Base-by-base conservation (phyloP, 2,888 invertebrate genomes). In the Nomada ruficornis region DNA sequence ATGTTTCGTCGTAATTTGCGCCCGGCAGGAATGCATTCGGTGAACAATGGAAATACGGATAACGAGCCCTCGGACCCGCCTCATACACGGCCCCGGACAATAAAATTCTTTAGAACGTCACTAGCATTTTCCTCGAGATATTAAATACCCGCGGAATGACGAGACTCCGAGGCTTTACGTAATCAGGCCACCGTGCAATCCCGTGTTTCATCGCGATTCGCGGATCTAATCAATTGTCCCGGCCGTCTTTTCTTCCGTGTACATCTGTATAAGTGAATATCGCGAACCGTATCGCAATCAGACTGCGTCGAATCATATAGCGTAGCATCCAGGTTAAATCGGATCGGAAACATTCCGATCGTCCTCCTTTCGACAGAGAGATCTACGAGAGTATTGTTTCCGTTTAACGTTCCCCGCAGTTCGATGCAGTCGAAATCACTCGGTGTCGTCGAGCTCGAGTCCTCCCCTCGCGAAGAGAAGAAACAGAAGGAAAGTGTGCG, bases 1-100 rank as follows among this genome's bases (percentile, higher is more conserved):
- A 84, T 86, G 73, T 79, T 86, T 84, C 69, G 72, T 55, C 52
- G 77, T 75, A 86, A 86, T 86, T 86, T 86, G 73, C 52, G 67
- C 52, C 63, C 64, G 77, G 52, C 67, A 78, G 73, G 71, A 84
- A 86, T 86, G 59, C 70, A 78, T 73, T 86, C 77, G 75, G 15
- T 50, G 68, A 78, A 84, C 78, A 86, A 81, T 69, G 26, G 75
- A 55, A 78, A 70, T 52, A 76, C 52, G 73, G 69, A 71, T 83
- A 84, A 84, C 84, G 76, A 80, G 80, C 64, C 80, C 84, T 80
- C 83, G 83, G 83, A 83, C 83, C 64, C 52, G 78, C 78, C 67
- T 73, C 77, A 67, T 77, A 7, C 36, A 73, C 63, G 72, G 54
- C 67, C 50, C 7, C 70, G 72, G 84, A 84, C 84, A 80, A 77